Evolutionary conservation across 2,888 invertebrate genomes (phyloP), one percentile per base, ranked within the genome.

Genomic region (Acholoe squamosa): DNA sequence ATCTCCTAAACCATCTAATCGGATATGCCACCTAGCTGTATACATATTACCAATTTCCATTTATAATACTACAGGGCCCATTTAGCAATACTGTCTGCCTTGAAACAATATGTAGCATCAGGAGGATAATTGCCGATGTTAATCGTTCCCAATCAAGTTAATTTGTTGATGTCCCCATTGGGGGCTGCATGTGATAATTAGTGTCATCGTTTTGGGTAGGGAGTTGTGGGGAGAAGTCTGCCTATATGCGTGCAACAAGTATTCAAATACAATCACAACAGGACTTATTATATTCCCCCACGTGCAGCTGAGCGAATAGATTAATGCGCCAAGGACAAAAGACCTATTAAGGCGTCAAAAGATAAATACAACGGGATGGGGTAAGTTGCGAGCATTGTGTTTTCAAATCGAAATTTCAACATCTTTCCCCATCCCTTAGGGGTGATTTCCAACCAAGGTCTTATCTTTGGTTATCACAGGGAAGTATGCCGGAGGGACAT

Each of bases 71-170:
- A 19, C 22, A 61, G 61, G 61, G 61, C 28, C n/a, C 3, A 71
- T 28, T 71, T 71, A 28, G 31, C 71, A 28, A 28, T 71, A 28
- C 3, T 25, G 1, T 3, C 14, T 80, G 0, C 80, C 80, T 80
- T 80, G 80, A 80, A 80, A 80, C 80, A 80, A 80, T 80, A 80
- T 80, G 80, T 43, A 34, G n/a, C 80, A 80, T 80, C 34, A 80
- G 34, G 43, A 16, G 80, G 12, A 19, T 80, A 80, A 80, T 80
- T 80, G 80, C 33, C 16, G 43, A 19, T 34, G 80, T 43, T 43
- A 33, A 33, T 33, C 34, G 34, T 43, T 43, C 0, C 33, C 80
- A 80, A 80, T 80, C 80, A 80, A 22, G 43, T 80, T 80, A 80
- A 80, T 80, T 80, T 34, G 80, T 80, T 43, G 80, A 34, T 80